These are phyloP conservation scores for Ia io DNA, from an alignment of 2,113 vertebrate genomes.

Conservation along the genomic window DNA sequence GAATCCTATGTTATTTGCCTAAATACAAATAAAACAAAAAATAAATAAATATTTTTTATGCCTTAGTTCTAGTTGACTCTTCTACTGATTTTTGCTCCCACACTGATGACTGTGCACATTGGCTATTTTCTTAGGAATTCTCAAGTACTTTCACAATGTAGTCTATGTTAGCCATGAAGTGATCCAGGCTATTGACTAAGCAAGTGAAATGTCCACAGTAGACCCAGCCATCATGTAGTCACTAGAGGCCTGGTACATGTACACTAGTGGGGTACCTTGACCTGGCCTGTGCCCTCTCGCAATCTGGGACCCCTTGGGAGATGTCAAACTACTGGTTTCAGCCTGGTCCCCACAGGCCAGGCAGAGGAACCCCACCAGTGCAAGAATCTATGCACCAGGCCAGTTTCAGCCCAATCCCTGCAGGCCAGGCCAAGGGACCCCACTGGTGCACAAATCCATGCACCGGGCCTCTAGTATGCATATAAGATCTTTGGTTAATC, in stretches of 20 bases:
- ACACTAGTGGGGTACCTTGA: too few relatives aligned
- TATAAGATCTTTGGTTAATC: too few relatives aligned
- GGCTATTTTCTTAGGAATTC: background rate
- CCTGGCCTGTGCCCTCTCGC: too few relatives aligned
- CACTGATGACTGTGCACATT: background rate
- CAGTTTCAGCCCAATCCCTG: too few relatives aligned
- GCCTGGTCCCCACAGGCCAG: too few relatives aligned
- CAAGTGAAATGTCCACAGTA: background rate
- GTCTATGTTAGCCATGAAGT: background rate
- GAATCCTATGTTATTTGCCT: background rate
- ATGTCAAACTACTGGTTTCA: too few relatives aligned
- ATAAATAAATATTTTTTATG: background rate
- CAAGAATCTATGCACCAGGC: too few relatives aligned
- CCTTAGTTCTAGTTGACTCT: background rate
- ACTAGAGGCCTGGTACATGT: background rate
- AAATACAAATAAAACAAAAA: background rate
- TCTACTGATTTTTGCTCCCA: background rate
- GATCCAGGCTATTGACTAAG: background rate
- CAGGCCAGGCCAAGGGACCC: too few relatives aligned
- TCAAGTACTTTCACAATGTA: background rate
- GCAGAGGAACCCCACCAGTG: too few relatives aligned
- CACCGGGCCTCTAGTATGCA: too few relatives aligned
- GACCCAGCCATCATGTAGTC: background rate
- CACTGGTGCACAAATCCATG: too few relatives aligned
- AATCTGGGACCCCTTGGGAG: too few relatives aligned